Evolutionary conservation across 2,113 vertebrate species (phyloP).

Genomic region (Ameiurus melas): DNA sequence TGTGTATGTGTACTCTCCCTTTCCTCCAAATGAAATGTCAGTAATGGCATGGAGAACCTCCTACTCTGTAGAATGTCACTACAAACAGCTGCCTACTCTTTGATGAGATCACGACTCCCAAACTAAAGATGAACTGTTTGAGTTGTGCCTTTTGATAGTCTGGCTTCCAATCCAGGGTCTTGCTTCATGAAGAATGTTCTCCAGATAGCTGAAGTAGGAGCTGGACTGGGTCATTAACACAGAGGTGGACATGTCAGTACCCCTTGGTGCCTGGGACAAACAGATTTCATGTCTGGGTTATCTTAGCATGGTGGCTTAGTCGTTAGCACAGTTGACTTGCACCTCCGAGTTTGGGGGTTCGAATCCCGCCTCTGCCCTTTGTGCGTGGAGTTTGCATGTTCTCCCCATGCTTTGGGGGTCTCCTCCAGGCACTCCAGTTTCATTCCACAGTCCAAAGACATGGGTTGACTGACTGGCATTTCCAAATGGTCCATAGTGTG

Average conservation of each 20-base stretch:
- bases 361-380: too few relatives aligned
- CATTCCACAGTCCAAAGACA: too few relatives aligned
- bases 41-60: slow-evolving; percentile 34
- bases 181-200: not conserved
- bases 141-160: not conserved
- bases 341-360: too few relatives aligned
- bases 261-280: not conserved
- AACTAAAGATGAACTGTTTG: slow-evolving; percentile 16
- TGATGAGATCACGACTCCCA: slow-evolving; percentile 47
- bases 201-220: not conserved
- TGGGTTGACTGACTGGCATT: too few relatives aligned
- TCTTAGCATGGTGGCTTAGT: too few relatives aligned
- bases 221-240: not conserved
- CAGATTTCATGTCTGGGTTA: not conserved
- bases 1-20: slow-evolving; percentile 21
- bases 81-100: slow-evolving; percentile 35
- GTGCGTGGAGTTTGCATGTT: too few relatives aligned
- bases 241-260: not conserved
- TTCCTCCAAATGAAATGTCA: slow-evolving; percentile 48
- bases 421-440: too few relatives aligned
- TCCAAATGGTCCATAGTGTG: too few relatives aligned
- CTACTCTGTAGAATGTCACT: slow-evolving; percentile 34
- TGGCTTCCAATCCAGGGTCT: not conserved
- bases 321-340: too few relatives aligned
- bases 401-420: too few relatives aligned